Percentiles rank a stretch among this genome's conserved stretches.
Conservation (phyloP, 30 jellyfish, hydroid and myxozoan genomes). For the Cassiopea andromeda region DNA sequence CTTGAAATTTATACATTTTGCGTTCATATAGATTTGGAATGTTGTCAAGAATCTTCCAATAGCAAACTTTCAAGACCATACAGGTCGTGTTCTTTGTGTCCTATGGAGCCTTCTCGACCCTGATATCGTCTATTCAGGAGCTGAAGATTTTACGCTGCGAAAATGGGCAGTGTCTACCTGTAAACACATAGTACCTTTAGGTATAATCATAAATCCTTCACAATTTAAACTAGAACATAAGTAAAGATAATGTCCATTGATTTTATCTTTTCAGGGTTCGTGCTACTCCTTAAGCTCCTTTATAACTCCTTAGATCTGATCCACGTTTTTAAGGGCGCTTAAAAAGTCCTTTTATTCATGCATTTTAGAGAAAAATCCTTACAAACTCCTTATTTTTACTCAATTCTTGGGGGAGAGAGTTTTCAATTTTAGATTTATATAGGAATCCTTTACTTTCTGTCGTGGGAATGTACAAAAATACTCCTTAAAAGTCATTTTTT, state of each 20-base stretch:
- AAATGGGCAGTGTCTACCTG: conserved; percentile 79
- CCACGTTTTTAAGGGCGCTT: too few species aligned
- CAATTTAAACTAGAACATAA: too few species aligned
- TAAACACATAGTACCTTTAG: conserved; percentile 64
- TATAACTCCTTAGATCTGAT: not conserved
- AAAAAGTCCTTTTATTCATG: too few species aligned
- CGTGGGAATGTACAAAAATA: too few species aligned
- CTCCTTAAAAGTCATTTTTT: too few species aligned
- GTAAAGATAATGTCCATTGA: not conserved
- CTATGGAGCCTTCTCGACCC: conserved; percentile 81
- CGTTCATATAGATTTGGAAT: conserved; percentile 81
- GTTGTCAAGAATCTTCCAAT: conserved; percentile 69
- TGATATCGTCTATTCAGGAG: conserved; percentile 83
- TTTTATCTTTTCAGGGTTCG: not conserved
- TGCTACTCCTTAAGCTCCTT: too few species aligned
- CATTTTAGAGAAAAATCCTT: too few species aligned
- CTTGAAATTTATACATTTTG: not conserved
- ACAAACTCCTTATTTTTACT: too few species aligned
- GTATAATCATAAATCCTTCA: conserved; percentile 6
- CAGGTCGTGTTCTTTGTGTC: conserved; percentile 84
- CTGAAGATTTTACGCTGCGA: conserved; percentile 87
- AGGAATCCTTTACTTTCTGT: too few species aligned
- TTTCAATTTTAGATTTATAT: too few species aligned
- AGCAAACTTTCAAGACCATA: conserved; percentile 81
- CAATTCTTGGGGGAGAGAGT: too few species aligned